Percentiles rank a stretch among this genome's conserved stretches.
These are phyloP conservation scores for Urocolius indicus DNA, from an alignment of 2,113 vertebrate species.

Conservation along the genomic window DNA sequence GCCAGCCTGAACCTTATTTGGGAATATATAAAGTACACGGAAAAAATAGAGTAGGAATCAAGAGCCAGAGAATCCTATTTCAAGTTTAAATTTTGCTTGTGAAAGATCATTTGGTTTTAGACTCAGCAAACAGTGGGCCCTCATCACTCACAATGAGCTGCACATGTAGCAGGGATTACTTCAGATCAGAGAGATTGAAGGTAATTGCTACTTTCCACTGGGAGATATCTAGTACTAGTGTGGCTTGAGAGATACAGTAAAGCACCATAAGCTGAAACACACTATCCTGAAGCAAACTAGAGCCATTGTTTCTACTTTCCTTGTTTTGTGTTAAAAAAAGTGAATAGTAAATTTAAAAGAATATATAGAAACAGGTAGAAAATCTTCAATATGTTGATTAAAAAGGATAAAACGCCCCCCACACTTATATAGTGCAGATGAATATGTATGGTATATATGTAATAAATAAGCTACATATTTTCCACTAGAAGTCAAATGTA, in stretches of 20 bases:
- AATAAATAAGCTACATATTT: neutral
- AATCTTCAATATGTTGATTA: neutral
- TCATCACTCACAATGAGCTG: conserved; percentile 96
- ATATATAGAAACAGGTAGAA: neutral
- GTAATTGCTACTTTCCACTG: conserved; percentile 88
- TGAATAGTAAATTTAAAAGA: neutral
- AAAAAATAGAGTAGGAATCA: conserved; percentile 89
- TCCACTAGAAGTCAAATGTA: neutral
- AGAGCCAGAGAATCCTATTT: conserved; percentile 95
- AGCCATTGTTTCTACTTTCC: neutral
- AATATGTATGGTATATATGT: neutral
- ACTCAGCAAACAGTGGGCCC: conserved; percentile 94
- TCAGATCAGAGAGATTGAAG: conserved; percentile 89
- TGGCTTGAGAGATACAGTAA: conserved; percentile 59
- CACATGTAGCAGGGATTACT: conserved; percentile 89
- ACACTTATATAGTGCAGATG: neutral
- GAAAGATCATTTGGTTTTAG: conserved; percentile 98
- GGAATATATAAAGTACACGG: conserved; percentile 91
- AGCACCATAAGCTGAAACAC: conserved; percentile 60
- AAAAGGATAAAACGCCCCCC: neutral
- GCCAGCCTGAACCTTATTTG: conserved; percentile 91
- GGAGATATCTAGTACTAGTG: conserved; percentile 71
- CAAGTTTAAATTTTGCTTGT: conserved; percentile 97
- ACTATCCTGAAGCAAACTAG: conserved; percentile 24
- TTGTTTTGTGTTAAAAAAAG: neutral